Evolutionary conservation across 2,888 invertebrate species (phyloP), one percentile per base, ranked within the genome.

Genomic region (Drosophila diplacantha): DNA sequence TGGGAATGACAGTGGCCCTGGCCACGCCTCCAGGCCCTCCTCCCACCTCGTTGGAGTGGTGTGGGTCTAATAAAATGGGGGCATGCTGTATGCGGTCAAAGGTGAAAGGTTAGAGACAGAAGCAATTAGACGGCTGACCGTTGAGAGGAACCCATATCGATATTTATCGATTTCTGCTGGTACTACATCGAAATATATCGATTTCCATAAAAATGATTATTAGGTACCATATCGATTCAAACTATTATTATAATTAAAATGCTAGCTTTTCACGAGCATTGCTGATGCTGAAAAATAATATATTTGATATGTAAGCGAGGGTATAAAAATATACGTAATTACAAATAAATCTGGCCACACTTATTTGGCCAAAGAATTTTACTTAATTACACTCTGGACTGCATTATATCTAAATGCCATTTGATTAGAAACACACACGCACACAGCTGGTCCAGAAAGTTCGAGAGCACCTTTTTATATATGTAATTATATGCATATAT

Each of bases 401-500:
- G 26, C 43, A 26, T 43, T 43, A 44, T 44, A 29, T 44, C 8
- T 18, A 47, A 47, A 32, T 47, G 47, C 47, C 29, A 47, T 31
- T 47, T 31, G 32, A 47, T 47, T 47, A n/a, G 20, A 47, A 20
- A 20, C 12, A 46, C 29, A 46, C 29, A 31, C 29, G 14, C 29
- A n/a, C 24, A 5, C 24, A 41, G 18, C 9, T 47, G 20, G 11
- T 11, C n/a, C 20, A 32, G 20, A 47, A 22, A 47, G 32, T 47
- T 46, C 9, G 47, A 32, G 20, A 32, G 20, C n/a, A 47, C 49
- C 34, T 22, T 49, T 34, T 34, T 32, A 49, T 49, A 49, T 49
- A 49, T 49, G 32, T 49, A 49, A 49, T 22, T 49, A 22, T 49
- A 34, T 49, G 34, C 22, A 34, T 50, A 34, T 50, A 34, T 50